Evolutionary conservation across 30 jellyfish, hydroid and myxozoan genomes (phyloP).

Genomic region (Sanderia malayensis): DNA sequence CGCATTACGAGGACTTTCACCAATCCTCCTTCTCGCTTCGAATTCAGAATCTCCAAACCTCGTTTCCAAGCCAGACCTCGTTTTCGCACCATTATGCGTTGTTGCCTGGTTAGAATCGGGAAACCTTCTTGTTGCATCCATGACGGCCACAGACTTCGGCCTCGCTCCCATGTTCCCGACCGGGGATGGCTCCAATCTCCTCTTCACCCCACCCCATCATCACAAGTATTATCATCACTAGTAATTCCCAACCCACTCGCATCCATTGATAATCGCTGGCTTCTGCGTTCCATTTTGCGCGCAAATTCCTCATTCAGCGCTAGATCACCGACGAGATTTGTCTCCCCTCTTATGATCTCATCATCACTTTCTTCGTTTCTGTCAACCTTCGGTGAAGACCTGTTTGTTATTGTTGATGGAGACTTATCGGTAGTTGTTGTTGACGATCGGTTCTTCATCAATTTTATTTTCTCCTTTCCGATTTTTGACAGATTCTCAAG

Average conservation of each 20-base stretch:
- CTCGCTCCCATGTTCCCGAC: neutral
- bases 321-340: constrained; percentile 26
- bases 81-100: neutral
- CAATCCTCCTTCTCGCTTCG: constrained; percentile 20
- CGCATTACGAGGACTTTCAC: neutral
- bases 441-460: constrained; percentile 24
- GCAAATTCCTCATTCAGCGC: constrained; percentile 58
- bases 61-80: neutral
- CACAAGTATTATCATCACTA: neutral
- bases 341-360: neutral
- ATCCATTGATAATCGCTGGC: constrained; percentile 30
- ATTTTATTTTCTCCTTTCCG: constrained; percentile 34
- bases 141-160: neutral
- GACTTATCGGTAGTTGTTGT: too few species aligned
- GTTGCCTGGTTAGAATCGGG: too few species aligned
- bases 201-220: too few species aligned
- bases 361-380: neutral
- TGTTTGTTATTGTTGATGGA: too few species aligned
- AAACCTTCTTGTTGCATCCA: too few species aligned
- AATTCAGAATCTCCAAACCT: neutral
- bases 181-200: too few species aligned
- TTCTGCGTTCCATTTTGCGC: constrained; percentile 51
- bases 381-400: too few species aligned
- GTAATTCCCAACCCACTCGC: neutral
- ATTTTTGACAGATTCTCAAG: constrained; percentile 48